Percentiles rank a stretch among this genome's conserved stretches.
Conservation (phyloP, 2,888 invertebrate genomes). For the Gisinianus flammeolus region DNA sequence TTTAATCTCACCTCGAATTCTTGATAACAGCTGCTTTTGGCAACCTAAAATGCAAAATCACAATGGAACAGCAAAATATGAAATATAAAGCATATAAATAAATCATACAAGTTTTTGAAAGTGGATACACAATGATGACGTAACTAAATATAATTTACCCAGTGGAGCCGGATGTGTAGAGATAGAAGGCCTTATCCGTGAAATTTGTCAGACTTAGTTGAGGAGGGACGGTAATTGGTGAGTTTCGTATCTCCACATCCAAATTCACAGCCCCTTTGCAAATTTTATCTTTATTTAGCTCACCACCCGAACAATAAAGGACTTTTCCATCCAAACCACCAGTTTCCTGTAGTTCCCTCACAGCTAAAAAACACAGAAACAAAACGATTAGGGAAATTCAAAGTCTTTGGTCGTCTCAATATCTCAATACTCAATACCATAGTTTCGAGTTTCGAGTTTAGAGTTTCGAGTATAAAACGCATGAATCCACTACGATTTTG, state of each 20-base stretch:
- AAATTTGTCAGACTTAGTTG: conserved; percentile 65
- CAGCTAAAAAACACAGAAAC: conserved; percentile 33
- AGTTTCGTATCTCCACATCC: background rate
- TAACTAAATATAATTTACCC: no score
- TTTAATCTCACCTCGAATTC: conserved; percentile 47
- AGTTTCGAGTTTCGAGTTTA: no score
- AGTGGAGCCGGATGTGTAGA: conserved; percentile 98
- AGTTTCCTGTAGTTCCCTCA: conserved; percentile 41
- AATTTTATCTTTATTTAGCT: conserved; percentile 14
- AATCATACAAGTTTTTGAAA: no score
- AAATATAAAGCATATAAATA: no score
- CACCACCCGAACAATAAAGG: conserved; percentile 18
- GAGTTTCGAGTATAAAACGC: no score
- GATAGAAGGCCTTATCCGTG: conserved; percentile 83
- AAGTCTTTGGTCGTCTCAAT: background rate
- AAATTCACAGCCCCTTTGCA: conserved; percentile 15
- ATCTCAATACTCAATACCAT: background rate
- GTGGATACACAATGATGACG: no score
- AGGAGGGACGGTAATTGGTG: conserved; percentile 18
- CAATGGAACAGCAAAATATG: no score
- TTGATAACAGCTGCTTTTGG: conserved; percentile 57
- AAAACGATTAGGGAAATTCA: background rate
- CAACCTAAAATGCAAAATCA: no score
- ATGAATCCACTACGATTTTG: no score
- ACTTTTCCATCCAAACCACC: conserved; percentile 19